These are phyloP conservation scores for Eleutherodactylus coqui DNA, from an alignment of 2,797 vertebrate genomes.

Conservation along the genomic window DNA sequence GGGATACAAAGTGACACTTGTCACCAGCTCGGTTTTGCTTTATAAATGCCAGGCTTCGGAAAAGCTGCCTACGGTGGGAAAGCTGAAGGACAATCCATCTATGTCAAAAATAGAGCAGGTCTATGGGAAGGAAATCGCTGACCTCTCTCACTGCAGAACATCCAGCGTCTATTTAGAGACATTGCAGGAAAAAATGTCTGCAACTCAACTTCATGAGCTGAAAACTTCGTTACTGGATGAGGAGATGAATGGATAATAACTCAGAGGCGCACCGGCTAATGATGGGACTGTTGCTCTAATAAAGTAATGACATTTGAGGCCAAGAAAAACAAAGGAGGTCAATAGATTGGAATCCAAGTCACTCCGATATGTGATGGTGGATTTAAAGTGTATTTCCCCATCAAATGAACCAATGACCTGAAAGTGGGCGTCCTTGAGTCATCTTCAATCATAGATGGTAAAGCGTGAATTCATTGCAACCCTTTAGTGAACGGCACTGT, in stretches of 20 bases:
- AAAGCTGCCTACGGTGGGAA: constrained; percentile 38
- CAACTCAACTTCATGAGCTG: background rate
- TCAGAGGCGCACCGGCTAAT: background rate
- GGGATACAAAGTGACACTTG: constrained; percentile 31
- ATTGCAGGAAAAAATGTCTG: background rate
- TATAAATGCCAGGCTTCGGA: constrained; percentile 23
- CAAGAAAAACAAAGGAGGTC: background rate
- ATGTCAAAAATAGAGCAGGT: constrained; percentile 42
- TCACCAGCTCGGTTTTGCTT: background rate
- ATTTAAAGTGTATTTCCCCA: background rate
- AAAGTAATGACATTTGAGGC: background rate
- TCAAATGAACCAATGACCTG: background rate
- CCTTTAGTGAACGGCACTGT: too few species aligned
- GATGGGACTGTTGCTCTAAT: background rate
- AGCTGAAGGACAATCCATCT: constrained; percentile 38
- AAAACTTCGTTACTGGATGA: background rate
- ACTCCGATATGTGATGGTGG: background rate
- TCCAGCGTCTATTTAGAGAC: constrained; percentile 10
- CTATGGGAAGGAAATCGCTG: constrained; percentile 46
- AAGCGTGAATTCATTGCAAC: too few species aligned
- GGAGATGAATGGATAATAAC: background rate
- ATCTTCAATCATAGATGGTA: too few species aligned
- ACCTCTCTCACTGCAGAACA: constrained; percentile 29
- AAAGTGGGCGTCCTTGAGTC: background rate
- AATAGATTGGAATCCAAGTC: background rate